Percentiles rank a stretch among this genome's conserved stretches.
phyloP scores from a whole-genome alignment of 1,140 invertebrate species.

The Ruditapes philippinarum region DNA sequence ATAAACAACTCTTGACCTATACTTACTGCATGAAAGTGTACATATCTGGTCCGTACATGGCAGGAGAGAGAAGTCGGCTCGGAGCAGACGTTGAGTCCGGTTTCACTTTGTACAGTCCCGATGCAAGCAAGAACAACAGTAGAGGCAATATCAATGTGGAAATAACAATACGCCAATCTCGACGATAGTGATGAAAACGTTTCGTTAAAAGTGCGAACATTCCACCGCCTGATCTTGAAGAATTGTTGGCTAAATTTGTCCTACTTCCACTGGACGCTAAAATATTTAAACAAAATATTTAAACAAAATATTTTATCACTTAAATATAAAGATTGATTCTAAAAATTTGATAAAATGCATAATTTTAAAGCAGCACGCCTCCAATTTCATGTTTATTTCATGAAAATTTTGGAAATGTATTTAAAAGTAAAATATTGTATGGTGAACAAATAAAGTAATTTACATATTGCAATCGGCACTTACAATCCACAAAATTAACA shows the following conservation, averaged over 20 bases:
- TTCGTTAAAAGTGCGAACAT: constrained; percentile 79
- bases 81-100: constrained; percentile 73
- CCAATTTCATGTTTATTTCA: too few relatives aligned
- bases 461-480: too few relatives aligned
- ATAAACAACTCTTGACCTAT: too few relatives aligned
- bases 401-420: too few relatives aligned
- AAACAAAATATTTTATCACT: too few relatives aligned
- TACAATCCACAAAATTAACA: too few relatives aligned
- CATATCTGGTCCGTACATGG: constrained; percentile 83
- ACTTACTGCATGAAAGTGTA: constrained; percentile 81
- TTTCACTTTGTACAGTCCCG: constrained; percentile 78
- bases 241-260: not conserved
- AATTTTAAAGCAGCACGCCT: too few relatives aligned
- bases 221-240: not conserved
- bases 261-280: not conserved
- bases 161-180: constrained; percentile 82
- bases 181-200: constrained; percentile 83
- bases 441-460: too few relatives aligned
- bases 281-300: too few relatives aligned
- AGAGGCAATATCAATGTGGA: constrained; percentile 81
- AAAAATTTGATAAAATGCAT: too few relatives aligned
- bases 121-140: constrained; percentile 77
- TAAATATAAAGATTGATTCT: too few relatives aligned
- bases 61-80: constrained; percentile 78
- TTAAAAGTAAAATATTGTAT: too few relatives aligned